Conservation (phyloP, 2,113 vertebrate genomes). For the Ochotona curzoniae region DNA sequence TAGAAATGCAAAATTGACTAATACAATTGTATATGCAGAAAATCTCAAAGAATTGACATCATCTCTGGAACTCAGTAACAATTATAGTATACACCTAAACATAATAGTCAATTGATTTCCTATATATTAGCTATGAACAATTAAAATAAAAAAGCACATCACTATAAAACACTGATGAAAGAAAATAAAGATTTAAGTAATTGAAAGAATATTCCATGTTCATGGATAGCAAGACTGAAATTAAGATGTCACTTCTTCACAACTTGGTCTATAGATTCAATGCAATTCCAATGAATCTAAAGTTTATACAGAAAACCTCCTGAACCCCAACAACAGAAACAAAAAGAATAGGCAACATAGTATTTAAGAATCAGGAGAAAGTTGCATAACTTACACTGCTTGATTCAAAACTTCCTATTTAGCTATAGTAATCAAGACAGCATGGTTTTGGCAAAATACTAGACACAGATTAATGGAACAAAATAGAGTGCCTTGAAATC, state of each 20-base stretch:
- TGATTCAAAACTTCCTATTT: conserved; percentile 45
- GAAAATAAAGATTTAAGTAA: conserved; percentile 29
- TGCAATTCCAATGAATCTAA: background rate
- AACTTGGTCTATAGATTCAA: conserved; percentile 29
- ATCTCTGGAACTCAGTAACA: background rate
- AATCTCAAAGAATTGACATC: background rate
- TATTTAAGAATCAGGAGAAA: conserved; percentile 54
- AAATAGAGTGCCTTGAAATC: background rate
- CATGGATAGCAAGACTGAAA: background rate
- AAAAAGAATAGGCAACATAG: conserved; percentile 22
- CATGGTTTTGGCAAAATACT: background rate
- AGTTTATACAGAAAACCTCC: background rate
- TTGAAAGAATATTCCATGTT: conserved; percentile 2
- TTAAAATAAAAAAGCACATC: background rate
- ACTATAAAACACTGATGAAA: conserved; percentile 7
- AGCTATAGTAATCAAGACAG: conserved; percentile 11
- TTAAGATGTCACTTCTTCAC: background rate
- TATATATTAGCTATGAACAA: conserved; percentile 3
- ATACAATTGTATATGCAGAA: conserved; percentile 1
- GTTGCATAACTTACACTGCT: background rate
- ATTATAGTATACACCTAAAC: background rate
- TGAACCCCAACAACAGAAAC: background rate
- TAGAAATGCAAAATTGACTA: too few relatives aligned
- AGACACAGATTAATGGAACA: conserved; percentile 22
- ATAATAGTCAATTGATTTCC: background rate